A percentile compares a stretch with the other conserved stretches of the same genome.
Conservation (phyloP, 2,113 vertebrate species). For the Chaetura pelagica region DNA sequence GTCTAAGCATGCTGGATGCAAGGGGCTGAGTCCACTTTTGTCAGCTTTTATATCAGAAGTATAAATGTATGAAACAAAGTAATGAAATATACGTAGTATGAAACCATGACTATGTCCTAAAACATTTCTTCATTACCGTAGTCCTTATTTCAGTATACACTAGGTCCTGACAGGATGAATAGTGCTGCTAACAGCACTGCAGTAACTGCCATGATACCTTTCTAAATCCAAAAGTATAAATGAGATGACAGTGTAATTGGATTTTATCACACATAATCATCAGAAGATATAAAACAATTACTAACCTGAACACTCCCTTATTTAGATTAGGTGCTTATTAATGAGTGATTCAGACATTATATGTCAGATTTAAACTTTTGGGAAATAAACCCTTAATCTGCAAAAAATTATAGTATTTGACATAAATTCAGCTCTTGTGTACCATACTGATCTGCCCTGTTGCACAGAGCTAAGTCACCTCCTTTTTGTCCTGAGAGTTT, state of each 20-base stretch:
- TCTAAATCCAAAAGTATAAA: background rate
- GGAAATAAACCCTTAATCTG: conserved; percentile 16
- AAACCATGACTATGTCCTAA: background rate
- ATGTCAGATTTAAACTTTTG: background rate
- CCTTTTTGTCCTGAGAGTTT: background rate
- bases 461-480: background rate
- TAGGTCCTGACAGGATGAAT: background rate
- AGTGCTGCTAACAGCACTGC: background rate
- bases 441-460: background rate
- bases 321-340: background rate
- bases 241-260: background rate
- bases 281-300: background rate
- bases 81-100: background rate
- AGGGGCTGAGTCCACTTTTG: background rate
- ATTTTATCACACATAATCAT: background rate
- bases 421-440: background rate
- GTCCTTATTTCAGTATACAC: background rate
- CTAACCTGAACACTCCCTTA: background rate
- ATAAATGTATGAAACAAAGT: background rate
- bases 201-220: background rate
- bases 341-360: background rate
- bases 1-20: background rate
- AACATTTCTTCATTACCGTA: background rate
- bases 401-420: background rate
- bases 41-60: background rate